A percentile compares a stretch with the other conserved stretches of the same genome.
These are phyloP conservation scores for Tachysurus fulvidraco DNA, from an alignment of 2,113 vertebrate genomes.

Conservation along the genomic window DNA sequence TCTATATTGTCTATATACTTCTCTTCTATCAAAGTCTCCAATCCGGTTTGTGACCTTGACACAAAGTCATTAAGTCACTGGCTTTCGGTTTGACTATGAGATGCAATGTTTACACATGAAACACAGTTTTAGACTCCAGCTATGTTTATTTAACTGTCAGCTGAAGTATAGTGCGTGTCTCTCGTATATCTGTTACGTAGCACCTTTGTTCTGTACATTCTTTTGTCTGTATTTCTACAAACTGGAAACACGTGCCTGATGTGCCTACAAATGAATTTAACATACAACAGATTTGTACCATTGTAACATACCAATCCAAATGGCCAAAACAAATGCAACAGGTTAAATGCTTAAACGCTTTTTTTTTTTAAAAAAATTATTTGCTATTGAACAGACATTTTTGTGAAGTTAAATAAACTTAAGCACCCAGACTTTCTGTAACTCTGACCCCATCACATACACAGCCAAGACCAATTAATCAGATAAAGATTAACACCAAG, in stretches of 20 bases:
- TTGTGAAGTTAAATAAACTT: neutral
- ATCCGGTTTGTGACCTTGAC: neutral
- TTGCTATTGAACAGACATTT: neutral
- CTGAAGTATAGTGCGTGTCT: neutral
- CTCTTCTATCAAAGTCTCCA: too few species aligned
- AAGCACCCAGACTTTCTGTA: neutral
- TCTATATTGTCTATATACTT: neutral
- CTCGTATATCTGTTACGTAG: too few species aligned
- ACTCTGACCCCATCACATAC: neutral
- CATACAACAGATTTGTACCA: neutral
- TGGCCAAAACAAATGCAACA: neutral
- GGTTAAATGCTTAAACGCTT: neutral
- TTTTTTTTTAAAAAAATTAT: neutral
- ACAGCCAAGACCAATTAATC: neutral
- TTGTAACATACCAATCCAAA: too few species aligned
- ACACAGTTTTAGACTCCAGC: neutral
- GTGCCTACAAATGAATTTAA: neutral
- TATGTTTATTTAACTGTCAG: neutral
- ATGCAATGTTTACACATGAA: neutral
- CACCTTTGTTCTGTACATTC: neutral
- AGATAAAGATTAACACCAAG: slow-evolving; percentile 3
- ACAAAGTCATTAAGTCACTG: neutral
- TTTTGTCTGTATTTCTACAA: neutral
- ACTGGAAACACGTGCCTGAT: neutral
- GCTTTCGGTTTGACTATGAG: neutral